Conservation (phyloP, 2,113 vertebrate species). For the Ellobius talpinus region DNA sequence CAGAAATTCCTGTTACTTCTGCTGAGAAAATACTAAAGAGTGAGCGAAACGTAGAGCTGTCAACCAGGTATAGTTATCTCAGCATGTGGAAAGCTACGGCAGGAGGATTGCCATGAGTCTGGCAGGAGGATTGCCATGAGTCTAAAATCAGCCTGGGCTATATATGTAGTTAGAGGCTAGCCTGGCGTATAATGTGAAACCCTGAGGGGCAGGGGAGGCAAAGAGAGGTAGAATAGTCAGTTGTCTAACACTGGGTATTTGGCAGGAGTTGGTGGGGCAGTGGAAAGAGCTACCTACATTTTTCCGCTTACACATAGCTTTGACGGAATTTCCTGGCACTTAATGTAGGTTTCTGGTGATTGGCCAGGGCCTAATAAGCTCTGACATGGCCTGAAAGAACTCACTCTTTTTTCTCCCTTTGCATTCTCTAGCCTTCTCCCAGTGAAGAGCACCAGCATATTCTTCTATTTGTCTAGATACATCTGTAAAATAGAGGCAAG, state of each 20-base stretch:
- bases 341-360: not conserved
- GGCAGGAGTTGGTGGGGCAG: not conserved
- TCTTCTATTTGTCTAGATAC: not conserved
- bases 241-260: not conserved
- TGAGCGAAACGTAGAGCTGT: not conserved
- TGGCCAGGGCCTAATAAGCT: not conserved
- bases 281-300: not conserved
- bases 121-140: not conserved
- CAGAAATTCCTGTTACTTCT: not conserved
- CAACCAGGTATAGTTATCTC: not conserved
- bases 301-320: not conserved
- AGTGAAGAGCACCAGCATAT: not conserved
- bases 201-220: not conserved
- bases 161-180: not conserved
- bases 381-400: not conserved
- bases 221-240: not conserved
- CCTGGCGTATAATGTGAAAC: not conserved
- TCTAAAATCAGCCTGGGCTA: not conserved
- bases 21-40: not conserved
- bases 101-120: not conserved
- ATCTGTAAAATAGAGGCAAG: slow-evolving; percentile 39
- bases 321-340: not conserved
- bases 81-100: not conserved
- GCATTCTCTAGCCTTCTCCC: not conserved
- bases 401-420: not conserved